Percentiles rank a stretch among this genome's conserved stretches.
Conservation (phyloP, 2,888 invertebrate genomes). For the Folsomia candida region DNA sequence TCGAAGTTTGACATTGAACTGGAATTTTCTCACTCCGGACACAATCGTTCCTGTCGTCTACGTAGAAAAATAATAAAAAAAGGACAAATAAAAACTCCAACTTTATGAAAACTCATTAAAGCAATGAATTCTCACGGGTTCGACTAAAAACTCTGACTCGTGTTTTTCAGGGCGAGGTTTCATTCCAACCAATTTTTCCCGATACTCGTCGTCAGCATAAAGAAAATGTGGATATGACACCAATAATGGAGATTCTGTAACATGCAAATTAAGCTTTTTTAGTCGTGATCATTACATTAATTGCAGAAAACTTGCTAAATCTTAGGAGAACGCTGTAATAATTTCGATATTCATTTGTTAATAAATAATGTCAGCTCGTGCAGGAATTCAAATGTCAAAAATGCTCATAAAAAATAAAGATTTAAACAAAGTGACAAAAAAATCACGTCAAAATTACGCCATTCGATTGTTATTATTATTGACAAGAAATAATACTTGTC, state of each 20-base stretch:
- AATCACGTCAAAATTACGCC: no score
- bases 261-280: no score
- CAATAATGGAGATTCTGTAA: constrained; percentile 35
- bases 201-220: constrained; percentile 32
- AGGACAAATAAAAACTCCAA: constrained; percentile 1
- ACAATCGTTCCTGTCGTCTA: constrained; percentile 40
- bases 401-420: no score
- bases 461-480: no score
- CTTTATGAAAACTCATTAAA: constrained; percentile 17
- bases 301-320: no score
- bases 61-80: background rate
- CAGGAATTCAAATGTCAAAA: no score
- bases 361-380: no score
- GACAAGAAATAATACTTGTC: no score
- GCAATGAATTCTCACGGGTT: constrained; percentile 28
- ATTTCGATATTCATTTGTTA: no score
- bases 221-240: constrained; percentile 40
- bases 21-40: constrained; percentile 31
- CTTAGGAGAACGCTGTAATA: no score
- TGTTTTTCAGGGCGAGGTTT: constrained; percentile 36
- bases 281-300: no score
- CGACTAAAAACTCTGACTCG: constrained; percentile 36
- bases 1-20: constrained; percentile 39
- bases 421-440: no score
- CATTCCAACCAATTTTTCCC: constrained; percentile 25